These are phyloP conservation scores for Drosophila anomalipes DNA, from an alignment of 2,888 invertebrate species.

Conservation along the genomic window DNA sequence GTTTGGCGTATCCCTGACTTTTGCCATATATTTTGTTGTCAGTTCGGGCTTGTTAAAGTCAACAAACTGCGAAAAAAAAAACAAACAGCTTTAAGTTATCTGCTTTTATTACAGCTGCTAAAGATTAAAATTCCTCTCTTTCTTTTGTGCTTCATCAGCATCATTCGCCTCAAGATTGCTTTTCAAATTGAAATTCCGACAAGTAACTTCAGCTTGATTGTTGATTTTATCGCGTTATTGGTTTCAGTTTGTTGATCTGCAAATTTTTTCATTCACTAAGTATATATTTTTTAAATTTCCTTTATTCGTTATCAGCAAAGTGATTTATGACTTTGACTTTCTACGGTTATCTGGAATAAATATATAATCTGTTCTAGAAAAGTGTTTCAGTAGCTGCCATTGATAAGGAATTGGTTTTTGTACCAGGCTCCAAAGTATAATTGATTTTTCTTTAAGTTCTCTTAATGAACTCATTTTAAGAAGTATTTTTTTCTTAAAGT, in stretches of 20 bases:
- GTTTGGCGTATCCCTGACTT: conserved; percentile 11
- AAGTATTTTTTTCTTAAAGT: background rate
- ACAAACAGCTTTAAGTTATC: conserved; percentile 1
- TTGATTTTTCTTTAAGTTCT: background rate
- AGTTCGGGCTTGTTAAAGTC: conserved; percentile 18
- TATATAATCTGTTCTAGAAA: background rate
- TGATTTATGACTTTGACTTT: conserved; percentile 1
- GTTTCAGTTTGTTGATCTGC: conserved; percentile 15
- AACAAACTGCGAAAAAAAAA: conserved; percentile 13
- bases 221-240: conserved; percentile 5
- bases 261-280: background rate
- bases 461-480: too few relatives aligned
- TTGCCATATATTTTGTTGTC: conserved; percentile 13
- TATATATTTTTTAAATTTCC: background rate
- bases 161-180: conserved; percentile 5
- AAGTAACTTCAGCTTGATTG: background rate
- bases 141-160: conserved; percentile 27
- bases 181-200: conserved; percentile 16
- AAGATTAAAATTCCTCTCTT: conserved; percentile 6
- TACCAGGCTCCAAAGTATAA: background rate
- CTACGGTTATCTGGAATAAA: background rate
- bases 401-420: background rate
- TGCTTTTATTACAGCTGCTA: conserved; percentile 14
- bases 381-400: background rate
- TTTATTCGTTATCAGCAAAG: background rate